Base-by-base conservation (phyloP, 2,113 vertebrate species). In the Phalacrocorax brasilianus region DNA sequence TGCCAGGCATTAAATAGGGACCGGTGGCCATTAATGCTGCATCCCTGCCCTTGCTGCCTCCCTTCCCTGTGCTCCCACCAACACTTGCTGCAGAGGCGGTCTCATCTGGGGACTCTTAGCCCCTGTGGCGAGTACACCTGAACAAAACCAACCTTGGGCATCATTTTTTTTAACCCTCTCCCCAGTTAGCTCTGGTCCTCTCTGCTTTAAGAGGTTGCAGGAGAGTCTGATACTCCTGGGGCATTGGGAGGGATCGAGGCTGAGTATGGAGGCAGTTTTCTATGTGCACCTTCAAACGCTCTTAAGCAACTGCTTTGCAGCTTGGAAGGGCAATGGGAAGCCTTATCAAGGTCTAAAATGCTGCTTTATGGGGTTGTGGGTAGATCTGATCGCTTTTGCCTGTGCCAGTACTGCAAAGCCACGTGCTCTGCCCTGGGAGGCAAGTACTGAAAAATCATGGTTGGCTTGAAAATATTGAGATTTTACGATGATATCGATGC, bases 281-380 rank as follows among this genome's bases (percentile, higher is more conserved):
- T n/a, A 0, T 13, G 6, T 0, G 0, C 5, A 12, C 9, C 65
- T 82, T 65, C 30, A 28, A 66, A 20, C 12, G 61, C 45, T 35
- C 47, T 28, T 32, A 13, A 53, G 28, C 9, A 53, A 4, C n/a
- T n/a, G 20, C 44, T 82, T 38, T 72, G 42, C 49, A 58, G 66
- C 66, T n/a, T 35, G 26, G 47, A 3, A 49, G 27, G 55, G 52
- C 10, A 8, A 27, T 4, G 35, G 33, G 70, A 53, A 81, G 14
- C 38, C 18, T 73, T 67, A 24, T 13, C 44, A 15, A 26, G 35
- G 47, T 28, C n/a, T 71, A 7, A 79, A 47, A 11, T 32, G 35
- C 30, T 66, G 42, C 88, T 58, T 76, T 59, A 26, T 50, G 74
- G 75, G 42, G 38, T 38, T 38, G 28, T 56, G 58, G 35, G 66